These are phyloP conservation scores for Psylliodes chrysocephalus DNA, from an alignment of 2,888 invertebrate genomes.

Conservation along the genomic window DNA sequence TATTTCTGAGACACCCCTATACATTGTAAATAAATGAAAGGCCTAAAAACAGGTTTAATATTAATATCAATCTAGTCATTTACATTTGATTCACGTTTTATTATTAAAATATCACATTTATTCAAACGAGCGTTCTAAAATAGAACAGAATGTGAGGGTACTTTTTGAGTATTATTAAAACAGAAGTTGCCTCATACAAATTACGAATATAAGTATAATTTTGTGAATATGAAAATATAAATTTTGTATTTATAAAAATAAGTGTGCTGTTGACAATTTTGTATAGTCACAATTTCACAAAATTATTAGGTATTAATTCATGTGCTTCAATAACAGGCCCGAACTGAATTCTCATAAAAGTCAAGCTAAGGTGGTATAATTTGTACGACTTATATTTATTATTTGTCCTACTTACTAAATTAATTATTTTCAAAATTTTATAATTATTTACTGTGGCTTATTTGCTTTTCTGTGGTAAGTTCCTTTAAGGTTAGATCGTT, in stretches of 20 bases:
- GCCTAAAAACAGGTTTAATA: background rate
- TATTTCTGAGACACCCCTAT: too few species aligned
- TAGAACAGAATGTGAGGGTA: background rate
- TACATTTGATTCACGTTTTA: background rate
- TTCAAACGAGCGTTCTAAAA: too few species aligned
- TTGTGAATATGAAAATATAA: slow-evolving; percentile 43
- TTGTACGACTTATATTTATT: too few species aligned
- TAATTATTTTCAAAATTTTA: too few species aligned
- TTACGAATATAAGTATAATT: slow-evolving; percentile 40
- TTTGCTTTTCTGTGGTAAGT: too few species aligned
- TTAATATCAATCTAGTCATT: background rate
- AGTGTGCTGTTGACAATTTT: slow-evolving; percentile 45
- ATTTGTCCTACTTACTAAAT: too few species aligned
- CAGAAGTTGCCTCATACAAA: slow-evolving; percentile 42
- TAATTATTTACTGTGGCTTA: too few species aligned
- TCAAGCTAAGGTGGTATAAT: too few species aligned
- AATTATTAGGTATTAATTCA: slow-evolving; percentile 33
- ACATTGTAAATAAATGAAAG: background rate
- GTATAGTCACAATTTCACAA: slow-evolving; percentile 34
- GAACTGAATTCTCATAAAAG: background rate
- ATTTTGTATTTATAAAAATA: slow-evolving; percentile 44
- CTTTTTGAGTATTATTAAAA: background rate
- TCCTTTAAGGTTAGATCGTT: too few species aligned
- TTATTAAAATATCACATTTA: too few species aligned
- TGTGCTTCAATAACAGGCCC: slow-evolving; percentile 46